phyloP scores from a whole-genome alignment of 2,888 invertebrate genomes.

The Alentia gelatinosa region DNA sequence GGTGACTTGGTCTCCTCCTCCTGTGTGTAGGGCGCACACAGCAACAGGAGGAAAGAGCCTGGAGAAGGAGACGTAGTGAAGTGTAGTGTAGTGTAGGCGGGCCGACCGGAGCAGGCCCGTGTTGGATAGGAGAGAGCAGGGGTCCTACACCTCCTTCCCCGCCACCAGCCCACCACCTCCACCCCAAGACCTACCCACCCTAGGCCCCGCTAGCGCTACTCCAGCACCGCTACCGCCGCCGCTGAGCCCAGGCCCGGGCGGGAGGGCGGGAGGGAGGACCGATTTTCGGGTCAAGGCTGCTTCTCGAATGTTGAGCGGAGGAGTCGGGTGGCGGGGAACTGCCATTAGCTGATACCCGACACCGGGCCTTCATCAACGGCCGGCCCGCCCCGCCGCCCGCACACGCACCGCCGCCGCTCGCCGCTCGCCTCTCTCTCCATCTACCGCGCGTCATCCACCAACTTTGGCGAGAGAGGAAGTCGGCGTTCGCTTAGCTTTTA shows the following conservation, averaged over 20 bases:
- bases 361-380: slow-evolving; percentile 38
- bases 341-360: slow-evolving; percentile 57
- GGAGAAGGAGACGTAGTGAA: too few relatives aligned
- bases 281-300: slow-evolving; percentile 50
- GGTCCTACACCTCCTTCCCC: too few relatives aligned
- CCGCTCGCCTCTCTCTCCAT: neutral
- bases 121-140: too few relatives aligned
- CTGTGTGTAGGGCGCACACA: too few relatives aligned
- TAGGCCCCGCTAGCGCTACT: too few relatives aligned
- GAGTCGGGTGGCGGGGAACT: slow-evolving; percentile 39
- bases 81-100: too few relatives aligned
- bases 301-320: slow-evolving; percentile 47
- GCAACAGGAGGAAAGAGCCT: too few relatives aligned
- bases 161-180: neutral
- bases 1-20: too few relatives aligned
- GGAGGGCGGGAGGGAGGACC: neutral
- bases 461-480: slow-evolving; percentile 35
- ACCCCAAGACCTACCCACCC: too few relatives aligned
- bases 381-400: slow-evolving; percentile 3
- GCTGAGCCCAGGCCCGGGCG: neutral
- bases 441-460: neutral
- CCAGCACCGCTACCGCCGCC: neutral
- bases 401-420: slow-evolving; percentile 12
- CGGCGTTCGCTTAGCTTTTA: slow-evolving; percentile 49
- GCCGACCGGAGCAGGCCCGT: too few relatives aligned